Percentiles rank a stretch among this genome's conserved stretches.
Evolutionary conservation across 2,113 vertebrate species (phyloP).

Genomic region (Cacatua alba): DNA sequence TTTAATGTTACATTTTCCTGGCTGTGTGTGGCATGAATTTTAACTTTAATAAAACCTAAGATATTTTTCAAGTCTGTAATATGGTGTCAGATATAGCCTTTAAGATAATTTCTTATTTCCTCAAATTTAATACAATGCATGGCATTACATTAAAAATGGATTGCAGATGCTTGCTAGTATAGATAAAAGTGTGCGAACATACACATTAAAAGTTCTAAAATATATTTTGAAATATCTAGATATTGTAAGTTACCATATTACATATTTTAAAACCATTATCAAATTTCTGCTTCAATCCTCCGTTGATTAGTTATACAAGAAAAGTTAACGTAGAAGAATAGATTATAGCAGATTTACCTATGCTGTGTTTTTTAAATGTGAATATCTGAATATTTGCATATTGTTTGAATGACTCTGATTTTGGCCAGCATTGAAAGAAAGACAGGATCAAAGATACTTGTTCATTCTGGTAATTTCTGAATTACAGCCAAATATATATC

Average conservation of each 20-base stretch:
- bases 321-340: not conserved
- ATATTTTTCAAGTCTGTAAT: not conserved
- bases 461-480: not conserved
- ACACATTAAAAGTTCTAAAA: not conserved
- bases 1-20: not conserved
- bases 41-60: not conserved
- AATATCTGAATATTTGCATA: not conserved
- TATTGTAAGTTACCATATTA: not conserved
- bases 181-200: not conserved
- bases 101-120: rapidly evolving
- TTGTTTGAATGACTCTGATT: not conserved
- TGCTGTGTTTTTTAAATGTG: not conserved
- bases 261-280: not conserved
- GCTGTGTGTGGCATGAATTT: not conserved
- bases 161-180: not conserved
- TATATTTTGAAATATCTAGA: not conserved
- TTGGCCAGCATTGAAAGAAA: not conserved
- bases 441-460: not conserved
- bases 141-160: not conserved
- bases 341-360: not conserved
- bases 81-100: not conserved
- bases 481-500: not conserved
- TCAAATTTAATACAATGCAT: not conserved
- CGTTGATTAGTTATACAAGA: not conserved
- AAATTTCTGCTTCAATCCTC: not conserved